Base-by-base conservation (phyloP, 1,140 invertebrate species). In the Branchinecta lynchi region DNA sequence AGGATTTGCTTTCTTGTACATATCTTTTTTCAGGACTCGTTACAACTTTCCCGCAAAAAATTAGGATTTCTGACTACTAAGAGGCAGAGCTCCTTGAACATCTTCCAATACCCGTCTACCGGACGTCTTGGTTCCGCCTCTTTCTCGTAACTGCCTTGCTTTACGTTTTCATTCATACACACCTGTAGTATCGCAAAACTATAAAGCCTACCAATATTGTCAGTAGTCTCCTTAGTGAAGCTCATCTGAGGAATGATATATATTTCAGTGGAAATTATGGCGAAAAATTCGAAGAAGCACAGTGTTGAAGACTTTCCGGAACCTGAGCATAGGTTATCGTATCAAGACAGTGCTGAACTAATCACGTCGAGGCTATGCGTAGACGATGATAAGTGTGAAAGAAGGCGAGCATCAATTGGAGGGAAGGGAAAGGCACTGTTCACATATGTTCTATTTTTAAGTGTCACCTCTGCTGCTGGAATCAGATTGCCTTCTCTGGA, bases 111-210 rank as follows among this genome's bases (percentile, higher is more conserved):
- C 51, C 12, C 12, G 12, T 20, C 12, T 15, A 60, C 17, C 51
- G 51, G 17, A 60, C 17, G 17, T 20, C 51, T 20, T 12, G 17
- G 17, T 20, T 60, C 51, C 51, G 51, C 51, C 51, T 60, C 12
- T 15, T 20, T 60, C 51, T 60, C 51, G 12, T 60, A 12, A 60
- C 2, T 60, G 32, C 32, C 17, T 60, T 12, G 12, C 51, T 60
- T 60, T 60, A 60, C 51, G 51, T 60, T 32, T 32, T 60, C 51
- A 60, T 60, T 60, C 51, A 60, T 60, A 20, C 51, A 60, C 51
- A 12, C 17, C 12, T 20, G 17, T 60, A 60, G 51, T 60, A 60
- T 1, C 12, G 51, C 12, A 60, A 60, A 60, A 60, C 51, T 60
- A 60, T 60, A 60, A 60, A 60, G 51, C 12, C 51, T 60, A 15